These are phyloP conservation scores for Theodoxus fluviatilis DNA, from an alignment of 2,888 invertebrate species.

Conservation along the genomic window DNA sequence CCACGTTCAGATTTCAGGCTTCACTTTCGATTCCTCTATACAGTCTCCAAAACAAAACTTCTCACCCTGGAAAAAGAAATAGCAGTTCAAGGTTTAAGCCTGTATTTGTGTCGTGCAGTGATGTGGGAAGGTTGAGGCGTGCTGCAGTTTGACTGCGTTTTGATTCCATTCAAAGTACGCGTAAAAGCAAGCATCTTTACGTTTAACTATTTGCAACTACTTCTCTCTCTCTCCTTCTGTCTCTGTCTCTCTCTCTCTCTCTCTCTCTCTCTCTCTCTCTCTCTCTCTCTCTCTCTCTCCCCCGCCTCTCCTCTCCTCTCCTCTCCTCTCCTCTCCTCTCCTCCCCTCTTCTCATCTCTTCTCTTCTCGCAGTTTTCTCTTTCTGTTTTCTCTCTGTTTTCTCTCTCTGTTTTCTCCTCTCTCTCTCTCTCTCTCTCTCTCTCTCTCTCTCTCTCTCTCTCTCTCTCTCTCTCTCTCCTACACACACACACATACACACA, in stretches of 20 bases:
- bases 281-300: conserved; percentile 14
- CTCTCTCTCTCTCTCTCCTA: conserved; percentile 15
- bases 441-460: conserved; percentile 14
- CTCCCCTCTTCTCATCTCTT: background rate
- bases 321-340: background rate
- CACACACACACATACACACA: conserved; percentile 1
- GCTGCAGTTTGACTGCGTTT: no score
- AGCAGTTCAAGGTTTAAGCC: no score
- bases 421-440: conserved; percentile 21
- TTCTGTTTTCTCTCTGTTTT: conserved; percentile 6
- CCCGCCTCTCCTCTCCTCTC: background rate
- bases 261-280: background rate
- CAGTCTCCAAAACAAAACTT: no score
- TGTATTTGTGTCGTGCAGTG: no score
- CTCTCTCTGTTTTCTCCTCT: conserved; percentile 14
- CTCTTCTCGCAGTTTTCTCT: background rate
- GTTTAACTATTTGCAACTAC: no score
- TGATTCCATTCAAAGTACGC: no score
- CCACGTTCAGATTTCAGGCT: no score
- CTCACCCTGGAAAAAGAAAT: no score
- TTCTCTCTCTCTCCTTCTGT: background rate
- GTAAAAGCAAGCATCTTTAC: no score
- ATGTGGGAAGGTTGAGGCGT: no score
- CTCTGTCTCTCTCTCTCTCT: background rate
- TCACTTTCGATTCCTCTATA: no score